Conservation (phyloP, 2,888 invertebrate species). For the Leptinotarsa tumamoca region DNA sequence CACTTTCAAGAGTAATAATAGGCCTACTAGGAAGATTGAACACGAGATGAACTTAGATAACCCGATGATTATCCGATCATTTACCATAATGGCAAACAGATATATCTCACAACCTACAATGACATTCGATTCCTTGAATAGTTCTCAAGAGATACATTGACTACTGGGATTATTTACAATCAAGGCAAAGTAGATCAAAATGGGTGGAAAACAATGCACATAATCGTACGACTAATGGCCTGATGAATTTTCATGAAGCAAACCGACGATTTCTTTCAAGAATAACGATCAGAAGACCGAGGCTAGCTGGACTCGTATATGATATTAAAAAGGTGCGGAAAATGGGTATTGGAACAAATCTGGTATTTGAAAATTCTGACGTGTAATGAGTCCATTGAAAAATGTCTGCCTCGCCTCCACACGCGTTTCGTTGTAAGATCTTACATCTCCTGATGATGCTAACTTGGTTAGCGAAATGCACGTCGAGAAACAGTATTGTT, state of each 20-base stretch:
- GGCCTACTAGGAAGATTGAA: not conserved
- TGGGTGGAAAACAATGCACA: slow-evolving; percentile 8
- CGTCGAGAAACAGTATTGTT: no score
- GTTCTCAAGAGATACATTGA: slow-evolving; percentile 4
- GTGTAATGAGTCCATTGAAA: no score
- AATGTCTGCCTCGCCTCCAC: no score
- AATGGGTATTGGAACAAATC: not conserved
- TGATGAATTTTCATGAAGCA: slow-evolving; percentile 19
- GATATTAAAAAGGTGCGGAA: not conserved
- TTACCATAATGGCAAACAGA: not conserved
- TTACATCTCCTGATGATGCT: no score
- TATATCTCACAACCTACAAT: not conserved
- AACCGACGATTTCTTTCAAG: not conserved
- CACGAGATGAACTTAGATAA: not conserved
- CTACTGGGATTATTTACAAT: not conserved
- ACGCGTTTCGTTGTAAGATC: no score
- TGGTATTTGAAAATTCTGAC: no score
- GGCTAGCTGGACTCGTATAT: not conserved
- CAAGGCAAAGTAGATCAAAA: slow-evolving; percentile 6
- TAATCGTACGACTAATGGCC: not conserved
- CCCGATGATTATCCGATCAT: not conserved
- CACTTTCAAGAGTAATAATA: not conserved
- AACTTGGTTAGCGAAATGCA: no score
- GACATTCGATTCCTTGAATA: not conserved
- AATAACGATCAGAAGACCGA: not conserved